Evolutionary conservation across 2,113 vertebrate genomes (phyloP), one percentile per base, ranked within the genome.

Genomic region (Gnathonemus longibarbis): DNA sequence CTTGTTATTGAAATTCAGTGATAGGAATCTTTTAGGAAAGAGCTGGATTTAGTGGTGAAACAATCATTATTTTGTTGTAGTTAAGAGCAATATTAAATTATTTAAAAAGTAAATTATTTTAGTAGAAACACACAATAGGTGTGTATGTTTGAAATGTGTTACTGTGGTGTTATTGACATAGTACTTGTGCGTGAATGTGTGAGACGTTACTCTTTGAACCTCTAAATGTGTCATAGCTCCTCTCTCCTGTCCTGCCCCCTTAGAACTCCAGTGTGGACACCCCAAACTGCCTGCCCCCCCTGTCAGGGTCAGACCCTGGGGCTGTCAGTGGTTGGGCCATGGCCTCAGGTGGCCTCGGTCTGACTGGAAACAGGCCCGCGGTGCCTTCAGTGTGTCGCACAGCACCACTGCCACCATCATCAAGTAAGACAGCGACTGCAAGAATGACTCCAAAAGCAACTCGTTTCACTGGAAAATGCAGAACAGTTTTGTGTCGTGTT

Each of bases 381-480:
- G 90, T 95, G 85, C 96, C 96, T 53, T 95, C 96, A 90, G 95
- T 96, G 91, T 95, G 94, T 88, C 95, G 96, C 80, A 93, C 96
- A 1, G 95, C 96, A 27, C 95, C 96, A 15, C 96, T 97, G 39
- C 95, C 97, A 93, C 93, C 95, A 89, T 94, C 97, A 94, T 96
- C 97, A 80, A 80, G 74, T 80, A 80, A 80, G 74, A 42, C 35
- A 42, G 62, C 27, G n/a, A 70, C 62, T 70, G n/a, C 62, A 31
- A n/a, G 27, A 27, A 31, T 70, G 62, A 31, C n/a, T 1, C 10
- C 74, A 80, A 42, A 35, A 19, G 4, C 31, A 3, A 21, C 35
- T 39, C 17, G 0, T 70, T 70, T 70, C 62, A 31, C 5, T 27
- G n/a, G 62, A 31, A 70, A 70, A 27, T 70, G 62, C 62, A 31